phyloP scores from a whole-genome alignment of 2,797 vertebrate genomes.

The Sebastes wilsoni region DNA sequence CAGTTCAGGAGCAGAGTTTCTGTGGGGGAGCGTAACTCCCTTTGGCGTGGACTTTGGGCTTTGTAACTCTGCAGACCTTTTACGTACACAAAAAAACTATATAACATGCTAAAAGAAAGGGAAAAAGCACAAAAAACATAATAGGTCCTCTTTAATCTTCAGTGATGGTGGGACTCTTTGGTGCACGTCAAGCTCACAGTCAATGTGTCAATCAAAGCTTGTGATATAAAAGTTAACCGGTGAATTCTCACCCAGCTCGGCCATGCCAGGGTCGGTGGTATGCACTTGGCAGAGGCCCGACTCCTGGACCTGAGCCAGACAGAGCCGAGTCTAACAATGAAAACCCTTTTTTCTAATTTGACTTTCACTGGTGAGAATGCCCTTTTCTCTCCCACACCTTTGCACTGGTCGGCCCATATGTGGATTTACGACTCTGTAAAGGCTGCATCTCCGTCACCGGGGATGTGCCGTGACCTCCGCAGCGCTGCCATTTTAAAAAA shows the following conservation, averaged over 20 bases:
- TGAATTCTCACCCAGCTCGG: constrained; percentile 13
- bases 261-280: constrained; percentile 43
- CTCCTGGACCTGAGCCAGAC: constrained; percentile 52
- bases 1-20: too few relatives aligned
- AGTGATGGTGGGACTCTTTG: background rate
- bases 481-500: constrained; percentile 53
- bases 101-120: too few relatives aligned
- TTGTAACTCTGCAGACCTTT: too few relatives aligned
- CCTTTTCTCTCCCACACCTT: constrained; percentile 58
- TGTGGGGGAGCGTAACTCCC: too few relatives aligned
- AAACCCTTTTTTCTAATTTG: constrained; percentile 55
- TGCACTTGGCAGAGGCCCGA: constrained; percentile 59
- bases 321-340: constrained; percentile 41
- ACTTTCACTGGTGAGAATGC: constrained; percentile 71
- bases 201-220: constrained; percentile 8
- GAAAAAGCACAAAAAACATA: too few relatives aligned
- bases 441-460: constrained; percentile 17
- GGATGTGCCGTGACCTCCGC: constrained; percentile 18
- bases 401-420: background rate
- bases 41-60: too few relatives aligned
- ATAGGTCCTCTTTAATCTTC: background rate
- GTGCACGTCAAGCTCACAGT: background rate
- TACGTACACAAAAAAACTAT: too few relatives aligned
- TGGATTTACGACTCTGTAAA: constrained; percentile 68
- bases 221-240: constrained; percentile 12